These are phyloP conservation scores for Rhaphigaster nebulosa DNA, from an alignment of 2,888 invertebrate genomes.

Conservation along the genomic window DNA sequence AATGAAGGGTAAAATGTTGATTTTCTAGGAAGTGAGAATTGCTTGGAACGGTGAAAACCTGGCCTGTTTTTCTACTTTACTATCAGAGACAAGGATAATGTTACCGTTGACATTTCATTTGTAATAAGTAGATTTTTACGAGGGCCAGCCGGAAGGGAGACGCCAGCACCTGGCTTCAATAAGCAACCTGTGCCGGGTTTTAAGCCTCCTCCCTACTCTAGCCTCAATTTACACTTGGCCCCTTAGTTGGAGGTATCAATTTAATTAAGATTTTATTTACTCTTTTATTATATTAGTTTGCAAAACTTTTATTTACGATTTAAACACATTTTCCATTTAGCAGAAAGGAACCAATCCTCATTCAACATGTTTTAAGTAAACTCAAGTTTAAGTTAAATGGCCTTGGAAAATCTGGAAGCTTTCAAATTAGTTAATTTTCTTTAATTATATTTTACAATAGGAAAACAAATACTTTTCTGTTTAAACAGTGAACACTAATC, in stretches of 20 bases:
- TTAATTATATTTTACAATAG: too few relatives aligned
- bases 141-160: not conserved
- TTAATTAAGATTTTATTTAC: not conserved
- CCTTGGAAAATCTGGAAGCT: too few relatives aligned
- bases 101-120: slow-evolving; percentile 37
- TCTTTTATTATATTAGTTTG: not conserved
- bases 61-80: not conserved
- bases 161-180: slow-evolving; percentile 36
- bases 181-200: not conserved
- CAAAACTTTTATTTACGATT: not conserved
- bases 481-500: too few relatives aligned
- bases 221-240: slow-evolving; percentile 12
- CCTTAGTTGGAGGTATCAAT: not conserved
- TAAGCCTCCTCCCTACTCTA: not conserved
- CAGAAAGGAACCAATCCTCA: too few relatives aligned
- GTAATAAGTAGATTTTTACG: slow-evolving; percentile 43
- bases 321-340: too few relatives aligned
- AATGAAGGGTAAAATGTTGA: not conserved
- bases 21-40: not conserved
- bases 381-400: too few relatives aligned
- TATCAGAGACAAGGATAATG: not conserved
- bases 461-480: too few relatives aligned
- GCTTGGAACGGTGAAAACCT: not conserved
- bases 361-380: too few relatives aligned
- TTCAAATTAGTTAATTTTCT: too few relatives aligned